Percentiles rank a stretch among this genome's conserved stretches.
Evolutionary conservation across 2,113 vertebrate genomes (phyloP).

Genomic region (Polypterus senegalus): DNA sequence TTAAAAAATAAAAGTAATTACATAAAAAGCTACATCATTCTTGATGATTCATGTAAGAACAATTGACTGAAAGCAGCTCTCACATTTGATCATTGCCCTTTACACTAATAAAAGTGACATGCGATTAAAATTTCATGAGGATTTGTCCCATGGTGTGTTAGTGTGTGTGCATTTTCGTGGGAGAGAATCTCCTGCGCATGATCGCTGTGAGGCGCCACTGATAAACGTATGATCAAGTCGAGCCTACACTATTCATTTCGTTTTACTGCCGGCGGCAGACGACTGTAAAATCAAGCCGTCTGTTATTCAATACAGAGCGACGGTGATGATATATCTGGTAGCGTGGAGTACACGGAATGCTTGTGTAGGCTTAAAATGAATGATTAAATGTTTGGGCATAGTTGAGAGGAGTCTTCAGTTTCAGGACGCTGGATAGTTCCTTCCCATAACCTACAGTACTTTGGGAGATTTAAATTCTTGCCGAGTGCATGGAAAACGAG

Average conservation of each 20-base stretch:
- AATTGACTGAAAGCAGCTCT: too few species aligned
- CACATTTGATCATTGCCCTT: too few species aligned
- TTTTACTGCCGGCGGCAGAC: conserved; percentile 1
- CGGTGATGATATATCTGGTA: background rate
- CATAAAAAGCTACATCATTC: too few species aligned
- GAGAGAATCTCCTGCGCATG: conserved; percentile 11
- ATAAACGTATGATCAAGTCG: conserved; percentile 2
- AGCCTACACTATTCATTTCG: background rate
- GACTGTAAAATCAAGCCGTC: conserved; percentile 1
- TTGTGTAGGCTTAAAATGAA: background rate
- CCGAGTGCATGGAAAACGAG: background rate
- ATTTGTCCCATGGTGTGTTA: background rate
- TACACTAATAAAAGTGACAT: background rate
- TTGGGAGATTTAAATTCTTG: too few species aligned
- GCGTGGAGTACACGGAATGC: background rate
- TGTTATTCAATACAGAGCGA: background rate
- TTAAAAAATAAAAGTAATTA: too few species aligned
- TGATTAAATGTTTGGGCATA: too few species aligned
- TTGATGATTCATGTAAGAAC: too few species aligned
- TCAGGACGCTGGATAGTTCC: conserved; percentile 71
- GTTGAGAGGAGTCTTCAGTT: conserved; percentile 8
- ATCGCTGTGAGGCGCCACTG: background rate
- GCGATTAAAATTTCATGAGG: background rate
- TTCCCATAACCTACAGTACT: background rate
- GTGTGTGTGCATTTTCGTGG: background rate